Base-by-base conservation (phyloP, 2,888 invertebrate genomes). In the Abrostola tripartita region DNA sequence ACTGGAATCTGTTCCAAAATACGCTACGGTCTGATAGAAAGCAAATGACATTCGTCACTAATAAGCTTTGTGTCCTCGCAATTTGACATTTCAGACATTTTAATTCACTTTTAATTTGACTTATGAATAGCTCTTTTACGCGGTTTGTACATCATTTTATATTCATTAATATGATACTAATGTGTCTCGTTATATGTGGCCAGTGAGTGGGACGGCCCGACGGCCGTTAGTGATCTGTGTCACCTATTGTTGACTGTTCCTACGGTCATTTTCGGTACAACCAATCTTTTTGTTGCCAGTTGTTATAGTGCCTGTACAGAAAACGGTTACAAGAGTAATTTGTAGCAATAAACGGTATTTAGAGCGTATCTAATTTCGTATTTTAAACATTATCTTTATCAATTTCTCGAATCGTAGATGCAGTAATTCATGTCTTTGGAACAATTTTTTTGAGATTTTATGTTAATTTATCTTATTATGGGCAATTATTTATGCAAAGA, bases 71-170 rank as follows among this genome's bases (percentile, higher is more conserved):
- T 85, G 89, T 90, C 89, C 92, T 90, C 89, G 89, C 90, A 90
- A 91, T 93, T 93, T 90, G 92, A 92, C 90, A 90, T 93, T 92
- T 93, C 89, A 91, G 92, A 91, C 90, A 87, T 90, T 92, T 90
- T 92, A 93, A 94, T 92, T 89, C 84, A 87, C 85, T 89, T 92
- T 91, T 93, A 92, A 93, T 93, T 89, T 86, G 83, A 88, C 82
- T 90, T 89, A 91, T 92, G 93, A 93, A 93, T 92, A 89, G 90
- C 83, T 86, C 86, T 91, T 92, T 93, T 93, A 93, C 90, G 90
- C 90, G 86, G 88, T 90, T 93, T 92, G 90, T 92, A 87, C 86
- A 90, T 88, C 87, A 92, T 93, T 92, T 90, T 92, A 86, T 88
- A 89, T 91, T 91, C 91, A 90, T 93, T 93, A 92, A 90, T 92